Evolutionary conservation across 2,888 invertebrate species (phyloP).

Genomic region (Leistus spinibarbis): DNA sequence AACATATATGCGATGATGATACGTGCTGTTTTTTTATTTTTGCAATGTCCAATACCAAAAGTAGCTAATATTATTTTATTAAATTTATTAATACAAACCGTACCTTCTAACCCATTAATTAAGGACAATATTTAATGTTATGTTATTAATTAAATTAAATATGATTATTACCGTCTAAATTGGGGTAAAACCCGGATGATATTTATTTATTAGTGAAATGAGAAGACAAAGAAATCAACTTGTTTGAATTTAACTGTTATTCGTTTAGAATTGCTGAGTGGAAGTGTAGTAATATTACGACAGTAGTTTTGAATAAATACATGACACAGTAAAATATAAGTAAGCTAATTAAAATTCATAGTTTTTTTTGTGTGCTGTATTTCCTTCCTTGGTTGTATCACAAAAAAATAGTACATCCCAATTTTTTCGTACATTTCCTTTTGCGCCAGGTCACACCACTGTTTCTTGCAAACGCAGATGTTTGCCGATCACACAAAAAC

Average conservation of each 20-base stretch:
- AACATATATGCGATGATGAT: no score
- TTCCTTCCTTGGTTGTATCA: constrained; percentile 25
- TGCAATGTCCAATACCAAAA: no score
- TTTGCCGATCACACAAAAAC: not conserved
- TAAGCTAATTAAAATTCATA: constrained; percentile 30
- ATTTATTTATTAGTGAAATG: no score
- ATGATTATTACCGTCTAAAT: no score
- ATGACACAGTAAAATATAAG: constrained; percentile 34
- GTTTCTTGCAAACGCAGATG: not conserved
- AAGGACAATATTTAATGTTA: no score
- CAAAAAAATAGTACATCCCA: not conserved
- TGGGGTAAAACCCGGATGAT: no score
- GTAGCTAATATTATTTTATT: no score
- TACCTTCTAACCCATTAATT: no score
- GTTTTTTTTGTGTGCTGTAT: constrained; percentile 28
- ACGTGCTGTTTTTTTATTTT: no score
- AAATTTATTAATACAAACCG: no score
- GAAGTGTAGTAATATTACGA: not conserved
- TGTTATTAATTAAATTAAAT: no score
- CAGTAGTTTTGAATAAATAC: constrained; percentile 11
- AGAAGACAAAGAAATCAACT: not conserved
- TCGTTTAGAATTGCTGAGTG: not conserved
- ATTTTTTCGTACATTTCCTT: constrained; percentile 2
- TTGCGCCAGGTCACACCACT: not conserved
- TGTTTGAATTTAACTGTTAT: not conserved